Evolutionary conservation across 2,797 vertebrate genomes (phyloP).

Genomic region (Benthosema pterotum): DNA sequence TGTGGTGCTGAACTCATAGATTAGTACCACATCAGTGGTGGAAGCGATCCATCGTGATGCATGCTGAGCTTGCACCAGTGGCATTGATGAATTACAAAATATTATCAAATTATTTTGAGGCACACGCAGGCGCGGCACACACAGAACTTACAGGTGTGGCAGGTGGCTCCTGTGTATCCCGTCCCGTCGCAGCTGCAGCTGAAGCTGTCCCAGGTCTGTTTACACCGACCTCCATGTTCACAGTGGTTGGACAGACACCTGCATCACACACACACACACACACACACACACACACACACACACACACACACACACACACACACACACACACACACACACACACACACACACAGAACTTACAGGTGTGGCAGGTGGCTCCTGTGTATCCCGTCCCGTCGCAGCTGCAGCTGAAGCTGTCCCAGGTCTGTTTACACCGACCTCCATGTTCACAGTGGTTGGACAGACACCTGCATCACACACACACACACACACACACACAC

Average conservation of each 20-base stretch:
- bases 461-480: not conserved
- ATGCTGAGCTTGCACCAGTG: not conserved
- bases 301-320: not conserved
- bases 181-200: slow-evolving; percentile 82
- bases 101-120: too few relatives aligned
- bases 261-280: not conserved
- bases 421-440: not conserved
- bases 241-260: not conserved
- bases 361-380: slow-evolving; percentile 95
- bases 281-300: not conserved
- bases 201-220: not conserved
- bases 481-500: too few relatives aligned
- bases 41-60: too few relatives aligned
- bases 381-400: slow-evolving; percentile 92
- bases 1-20: too few relatives aligned
- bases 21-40: too few relatives aligned
- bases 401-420: not conserved
- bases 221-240: not conserved
- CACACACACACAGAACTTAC: slow-evolving; percentile 72
- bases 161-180: slow-evolving; percentile 94
- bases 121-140: not conserved
- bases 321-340: slow-evolving; percentile 2
- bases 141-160: slow-evolving; percentile 89
- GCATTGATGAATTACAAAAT: too few relatives aligned
- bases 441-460: not conserved